Evolutionary conservation across 1,140 invertebrate genomes (phyloP).

Genomic region (Coelopa frigida): DNA sequence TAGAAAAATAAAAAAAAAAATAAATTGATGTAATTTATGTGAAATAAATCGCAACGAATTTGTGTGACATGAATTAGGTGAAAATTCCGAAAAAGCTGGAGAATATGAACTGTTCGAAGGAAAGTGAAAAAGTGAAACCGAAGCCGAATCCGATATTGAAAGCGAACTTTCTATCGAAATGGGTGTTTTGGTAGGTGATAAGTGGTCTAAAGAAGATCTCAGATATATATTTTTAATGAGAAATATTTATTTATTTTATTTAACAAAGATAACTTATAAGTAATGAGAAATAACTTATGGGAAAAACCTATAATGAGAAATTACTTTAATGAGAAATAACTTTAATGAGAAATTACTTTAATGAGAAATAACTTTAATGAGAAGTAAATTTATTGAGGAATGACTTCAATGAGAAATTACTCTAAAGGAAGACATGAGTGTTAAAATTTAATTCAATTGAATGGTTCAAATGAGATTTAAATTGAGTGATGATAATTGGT

Average conservation of each 20-base stretch:
- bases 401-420: too few relatives aligned
- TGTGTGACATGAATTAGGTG: background rate
- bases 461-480: too few relatives aligned
- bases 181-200: slow-evolving; percentile 44
- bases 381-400: too few relatives aligned
- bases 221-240: too few relatives aligned
- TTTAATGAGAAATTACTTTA: background rate
- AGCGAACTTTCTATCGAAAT: slow-evolving; percentile 41
- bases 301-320: background rate
- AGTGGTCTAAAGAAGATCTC: too few relatives aligned
- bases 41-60: background rate
- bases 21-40: background rate
- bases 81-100: background rate
- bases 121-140: slow-evolving; percentile 20
- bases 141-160: slow-evolving; percentile 37
- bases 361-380: background rate
- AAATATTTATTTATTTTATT: too few relatives aligned
- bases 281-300: background rate
- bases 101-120: slow-evolving; percentile 14
- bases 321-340: background rate
- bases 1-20: background rate
- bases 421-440: too few relatives aligned
- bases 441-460: too few relatives aligned
- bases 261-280: background rate
- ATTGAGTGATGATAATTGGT: too few relatives aligned